phyloP scores from a whole-genome alignment of 2,113 vertebrate species.

The Struthidea cinerea region DNA sequence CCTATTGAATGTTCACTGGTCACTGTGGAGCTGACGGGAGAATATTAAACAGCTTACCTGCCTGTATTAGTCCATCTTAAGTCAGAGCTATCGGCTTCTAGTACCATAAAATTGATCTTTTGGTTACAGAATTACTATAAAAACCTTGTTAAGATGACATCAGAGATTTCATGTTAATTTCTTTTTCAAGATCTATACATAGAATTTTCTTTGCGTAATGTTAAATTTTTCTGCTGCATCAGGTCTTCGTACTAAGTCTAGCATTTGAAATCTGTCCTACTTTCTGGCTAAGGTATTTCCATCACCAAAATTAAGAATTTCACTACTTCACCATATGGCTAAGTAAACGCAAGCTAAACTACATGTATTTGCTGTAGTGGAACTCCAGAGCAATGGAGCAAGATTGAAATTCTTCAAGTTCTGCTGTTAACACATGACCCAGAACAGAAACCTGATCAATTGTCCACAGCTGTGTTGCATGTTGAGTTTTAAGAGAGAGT shows the following conservation, averaged over 20 bases:
- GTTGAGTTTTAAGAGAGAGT: neutral
- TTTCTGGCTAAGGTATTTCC: neutral
- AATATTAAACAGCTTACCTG: neutral
- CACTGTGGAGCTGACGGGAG: neutral
- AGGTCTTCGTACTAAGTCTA: neutral
- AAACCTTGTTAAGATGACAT: neutral
- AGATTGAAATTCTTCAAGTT: neutral
- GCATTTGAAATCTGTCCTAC: neutral
- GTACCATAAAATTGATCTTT: neutral
- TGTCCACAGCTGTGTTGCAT: neutral
- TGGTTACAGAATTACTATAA: neutral
- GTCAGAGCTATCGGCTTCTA: neutral
- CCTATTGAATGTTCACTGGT: neutral
- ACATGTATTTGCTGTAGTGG: neutral
- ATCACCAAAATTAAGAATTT: neutral
- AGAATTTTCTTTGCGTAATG: neutral
- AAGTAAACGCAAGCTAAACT: neutral
- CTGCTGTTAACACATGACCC: neutral
- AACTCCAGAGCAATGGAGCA: neutral
- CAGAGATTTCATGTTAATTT: neutral
- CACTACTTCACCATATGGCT: neutral
- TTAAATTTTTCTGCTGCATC: neutral
- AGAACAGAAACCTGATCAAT: neutral
- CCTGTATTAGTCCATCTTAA: neutral
- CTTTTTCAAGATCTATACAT: neutral